These are phyloP conservation scores for Cydia amplana DNA, from an alignment of 1,140 invertebrate genomes.

Conservation along the genomic window DNA sequence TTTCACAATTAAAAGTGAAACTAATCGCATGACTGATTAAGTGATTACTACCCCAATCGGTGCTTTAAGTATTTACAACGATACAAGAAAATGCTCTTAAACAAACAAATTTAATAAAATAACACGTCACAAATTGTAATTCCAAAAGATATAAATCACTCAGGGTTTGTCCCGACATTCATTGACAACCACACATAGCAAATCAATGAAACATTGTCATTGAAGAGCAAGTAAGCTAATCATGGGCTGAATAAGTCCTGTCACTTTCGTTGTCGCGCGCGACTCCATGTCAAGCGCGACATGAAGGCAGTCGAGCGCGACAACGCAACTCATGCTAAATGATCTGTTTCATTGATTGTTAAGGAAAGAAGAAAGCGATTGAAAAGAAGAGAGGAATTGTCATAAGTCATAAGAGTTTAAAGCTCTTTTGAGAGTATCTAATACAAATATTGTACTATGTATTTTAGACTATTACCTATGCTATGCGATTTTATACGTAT, in stretches of 20 bases:
- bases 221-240: background rate
- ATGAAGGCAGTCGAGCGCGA: too few relatives aligned
- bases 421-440: background rate
- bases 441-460: background rate
- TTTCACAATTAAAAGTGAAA: background rate
- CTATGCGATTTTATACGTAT: background rate
- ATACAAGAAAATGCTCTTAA: background rate
- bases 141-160: background rate
- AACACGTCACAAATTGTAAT: background rate
- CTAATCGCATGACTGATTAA: background rate
- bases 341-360: background rate
- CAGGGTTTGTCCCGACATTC: background rate
- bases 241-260: background rate
- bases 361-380: background rate
- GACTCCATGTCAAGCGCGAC: too few relatives aligned
- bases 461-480: background rate
- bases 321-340: too few relatives aligned
- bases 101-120: background rate
- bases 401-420: background rate
- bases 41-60: background rate
- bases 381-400: background rate
- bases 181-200: background rate
- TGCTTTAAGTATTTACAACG: background rate
- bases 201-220: background rate
- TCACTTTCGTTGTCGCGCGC: too few relatives aligned